Evolutionary conservation across 1,140 invertebrate species (phyloP), one percentile per base, ranked within the genome.

Genomic region (Drosophila novamexicana): DNA sequence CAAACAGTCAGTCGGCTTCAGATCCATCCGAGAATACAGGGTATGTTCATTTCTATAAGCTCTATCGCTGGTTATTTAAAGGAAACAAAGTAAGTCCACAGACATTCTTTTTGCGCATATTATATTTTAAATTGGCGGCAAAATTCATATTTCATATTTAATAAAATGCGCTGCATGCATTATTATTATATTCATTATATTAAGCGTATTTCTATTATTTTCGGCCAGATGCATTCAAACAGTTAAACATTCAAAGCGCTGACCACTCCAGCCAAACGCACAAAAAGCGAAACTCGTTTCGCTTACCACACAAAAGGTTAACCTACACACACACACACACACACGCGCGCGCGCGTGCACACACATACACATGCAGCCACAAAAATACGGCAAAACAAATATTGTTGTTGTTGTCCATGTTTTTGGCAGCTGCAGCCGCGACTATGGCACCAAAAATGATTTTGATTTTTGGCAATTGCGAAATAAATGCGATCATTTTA

Each of bases 401-500:
- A 84, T 84, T 85, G 81, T 75, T 86, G 75, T 76, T 86, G 75
- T 76, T 85, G 82, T 78, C 59, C 64, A 68, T 74, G 66, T 74
- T 74, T 74, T 69, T 63, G 58, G 72, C 67, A 70, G 56, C 56
- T 66, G 54, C 64, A 47, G 64, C 53, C 57, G 34, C 54, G 78
- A 57, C 54, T 29, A 42, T 57, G 57, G 72, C 66, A 63, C 37
- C 66, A 62, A 83, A 77, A 84, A 84, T 86, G 76, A 82, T 85
- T 76, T 75, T 85, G 78, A 88, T 86, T 81, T 86, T 82, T 76
- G 77, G 75, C 75, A 78, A 82, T 79, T 79, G 68, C 59, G 42
- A 77, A 81, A 79, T 86, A 86, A 86, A 86, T 86, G 79, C 76
- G 83, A 86, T 86, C 83, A 86, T 86, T 88, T 88, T 83, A 85